These are phyloP conservation scores for Hippocampus comes DNA, from an alignment of 2,113 vertebrate species.

Conservation along the genomic window DNA sequence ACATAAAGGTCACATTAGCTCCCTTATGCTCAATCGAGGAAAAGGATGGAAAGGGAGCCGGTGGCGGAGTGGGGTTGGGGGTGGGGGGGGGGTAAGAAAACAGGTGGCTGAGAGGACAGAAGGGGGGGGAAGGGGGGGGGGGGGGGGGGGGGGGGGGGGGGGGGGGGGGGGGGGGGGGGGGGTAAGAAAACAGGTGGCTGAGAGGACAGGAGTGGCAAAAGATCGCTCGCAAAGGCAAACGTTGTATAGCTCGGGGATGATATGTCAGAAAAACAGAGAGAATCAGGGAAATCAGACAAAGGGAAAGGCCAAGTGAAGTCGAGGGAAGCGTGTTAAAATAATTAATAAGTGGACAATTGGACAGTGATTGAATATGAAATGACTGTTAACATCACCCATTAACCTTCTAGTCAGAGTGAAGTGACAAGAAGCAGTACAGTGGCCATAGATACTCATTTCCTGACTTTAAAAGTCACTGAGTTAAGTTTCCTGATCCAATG, in stretches of 20 bases:
- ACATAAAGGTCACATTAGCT: constrained; percentile 70
- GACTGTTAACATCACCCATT: background rate
- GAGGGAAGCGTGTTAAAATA: background rate
- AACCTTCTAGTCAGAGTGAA: background rate
- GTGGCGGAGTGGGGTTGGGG: background rate
- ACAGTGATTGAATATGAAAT: background rate
- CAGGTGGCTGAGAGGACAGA: constrained; percentile 11
- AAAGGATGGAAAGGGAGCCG: constrained; percentile 25
- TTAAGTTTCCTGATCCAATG: no score
- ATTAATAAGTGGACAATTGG: background rate
- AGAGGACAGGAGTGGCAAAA: constrained; percentile 5
- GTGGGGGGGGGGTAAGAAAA: background rate
- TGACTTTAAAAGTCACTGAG: no score
- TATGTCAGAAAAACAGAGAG: constrained; percentile 36
- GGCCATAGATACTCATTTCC: background rate
- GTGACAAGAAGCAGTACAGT: background rate
- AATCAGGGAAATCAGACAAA: constrained; percentile 2
- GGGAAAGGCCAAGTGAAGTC: constrained; percentile 8
- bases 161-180: no score
- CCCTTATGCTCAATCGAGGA: constrained; percentile 35
- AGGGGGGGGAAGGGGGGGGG: no score
- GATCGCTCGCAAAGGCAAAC: constrained; percentile 14
- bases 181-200: constrained; percentile 3
- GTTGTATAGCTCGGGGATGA: constrained; percentile 6
- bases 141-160: no score